A percentile compares a stretch with the other conserved stretches of the same genome.
Conservation (phyloP, 2,113 vertebrate genomes). For the Cochlearius cochlearius region DNA sequence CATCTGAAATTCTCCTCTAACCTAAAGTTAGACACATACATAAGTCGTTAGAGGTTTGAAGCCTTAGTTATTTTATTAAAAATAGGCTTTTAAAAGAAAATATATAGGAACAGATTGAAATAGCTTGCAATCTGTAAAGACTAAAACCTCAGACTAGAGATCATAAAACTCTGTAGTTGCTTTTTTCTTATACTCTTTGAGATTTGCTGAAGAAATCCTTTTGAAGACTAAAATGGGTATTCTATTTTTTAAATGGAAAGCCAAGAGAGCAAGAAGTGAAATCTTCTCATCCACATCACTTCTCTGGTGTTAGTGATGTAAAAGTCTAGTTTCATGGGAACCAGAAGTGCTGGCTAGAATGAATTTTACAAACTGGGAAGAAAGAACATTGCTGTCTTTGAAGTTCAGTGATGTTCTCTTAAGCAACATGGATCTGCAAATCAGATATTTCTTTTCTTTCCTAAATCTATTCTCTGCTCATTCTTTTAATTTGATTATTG, state of each 20-base stretch:
- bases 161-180: neutral
- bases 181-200: neutral
- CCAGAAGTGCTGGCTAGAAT: neutral
- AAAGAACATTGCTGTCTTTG: neutral
- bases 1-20: neutral
- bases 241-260: neutral
- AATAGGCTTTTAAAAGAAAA: neutral
- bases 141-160: neutral
- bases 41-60: neutral
- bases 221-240: neutral
- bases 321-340: neutral
- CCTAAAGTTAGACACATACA: neutral
- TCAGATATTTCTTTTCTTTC: neutral
- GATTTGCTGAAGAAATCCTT: neutral
- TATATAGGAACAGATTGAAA: neutral
- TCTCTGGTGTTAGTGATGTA: neutral
- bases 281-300: neutral
- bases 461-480: slow-evolving; percentile 4
- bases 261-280: neutral
- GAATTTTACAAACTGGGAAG: neutral
- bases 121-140: neutral
- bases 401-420: neutral
- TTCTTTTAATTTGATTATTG: neutral
- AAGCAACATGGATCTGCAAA: neutral
- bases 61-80: neutral